A percentile compares a stretch with the other conserved stretches of the same genome.
phyloP scores from a whole-genome alignment of 2,888 invertebrate species.

The Dendrolimus pini region DNA sequence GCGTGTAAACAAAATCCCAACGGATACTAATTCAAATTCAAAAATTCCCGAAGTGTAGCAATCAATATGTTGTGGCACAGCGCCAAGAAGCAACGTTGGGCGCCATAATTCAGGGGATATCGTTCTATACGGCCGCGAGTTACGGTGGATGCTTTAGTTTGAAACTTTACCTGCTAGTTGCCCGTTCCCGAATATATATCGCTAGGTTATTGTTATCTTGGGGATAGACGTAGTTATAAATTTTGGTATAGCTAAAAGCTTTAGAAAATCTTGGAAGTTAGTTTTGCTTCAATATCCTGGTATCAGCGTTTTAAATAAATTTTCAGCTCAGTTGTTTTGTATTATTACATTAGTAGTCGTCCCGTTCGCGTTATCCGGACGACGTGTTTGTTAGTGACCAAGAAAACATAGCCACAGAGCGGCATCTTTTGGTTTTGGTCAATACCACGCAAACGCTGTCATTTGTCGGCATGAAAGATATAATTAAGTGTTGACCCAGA shows the following conservation, averaged over 20 bases:
- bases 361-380: too few relatives aligned
- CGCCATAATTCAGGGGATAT: conserved; percentile 31
- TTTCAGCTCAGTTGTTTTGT: not conserved
- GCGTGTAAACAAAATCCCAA: not conserved
- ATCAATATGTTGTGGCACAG: conserved; percentile 38
- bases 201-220: conserved; percentile 13
- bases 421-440: too few relatives aligned
- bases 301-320: not conserved
- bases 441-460: too few relatives aligned
- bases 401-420: too few relatives aligned
- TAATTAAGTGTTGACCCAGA: too few relatives aligned
- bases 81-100: conserved; percentile 29
- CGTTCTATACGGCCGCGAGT: conserved; percentile 8
- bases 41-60: conserved; percentile 33
- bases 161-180: conserved; percentile 25
- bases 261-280: not conserved
- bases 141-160: conserved; percentile 11
- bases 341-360: too few relatives aligned
- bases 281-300: not conserved
- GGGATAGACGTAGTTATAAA: not conserved
- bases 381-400: too few relatives aligned
- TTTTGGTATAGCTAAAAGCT: not conserved
- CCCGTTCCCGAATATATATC: conserved; percentile 20
- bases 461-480: too few relatives aligned
- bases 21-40: conserved; percentile 25